phyloP scores from a whole-genome alignment of 2,113 vertebrate species.

The Hyperoodon ampullatus region DNA sequence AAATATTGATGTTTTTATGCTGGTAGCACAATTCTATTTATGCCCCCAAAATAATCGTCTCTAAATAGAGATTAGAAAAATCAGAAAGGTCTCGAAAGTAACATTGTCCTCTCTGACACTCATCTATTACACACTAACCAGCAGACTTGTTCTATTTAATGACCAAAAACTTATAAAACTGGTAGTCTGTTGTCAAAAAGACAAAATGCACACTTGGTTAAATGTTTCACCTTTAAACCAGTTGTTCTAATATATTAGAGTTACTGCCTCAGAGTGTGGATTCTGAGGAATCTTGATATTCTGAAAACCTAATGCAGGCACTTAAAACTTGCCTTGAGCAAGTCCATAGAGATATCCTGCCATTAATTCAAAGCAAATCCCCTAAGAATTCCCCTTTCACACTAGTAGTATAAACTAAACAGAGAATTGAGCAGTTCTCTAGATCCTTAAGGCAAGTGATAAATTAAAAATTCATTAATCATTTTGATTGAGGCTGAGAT shows the following conservation, averaged over 20 bases:
- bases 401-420: slow-evolving; percentile 76
- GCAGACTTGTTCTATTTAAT: background rate
- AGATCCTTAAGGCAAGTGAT: slow-evolving; percentile 84
- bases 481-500: slow-evolving; percentile 84
- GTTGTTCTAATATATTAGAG: background rate
- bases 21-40: slow-evolving; percentile 19
- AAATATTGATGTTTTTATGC: slow-evolving; percentile 22
- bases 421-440: slow-evolving; percentile 80
- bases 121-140: background rate
- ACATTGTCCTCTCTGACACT: background rate
- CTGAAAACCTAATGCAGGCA: background rate
- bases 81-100: slow-evolving; percentile 25
- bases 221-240: slow-evolving; percentile 39
- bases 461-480: slow-evolving; percentile 88
- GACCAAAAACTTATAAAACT: slow-evolving; percentile 15
- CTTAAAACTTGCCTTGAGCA: slow-evolving; percentile 73
- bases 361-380: slow-evolving; percentile 83
- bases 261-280: background rate
- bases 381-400: slow-evolving; percentile 77
- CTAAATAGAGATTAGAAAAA: slow-evolving; percentile 39
- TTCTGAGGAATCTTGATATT: slow-evolving; percentile 48
- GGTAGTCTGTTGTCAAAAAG: slow-evolving; percentile 4
- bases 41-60: background rate
- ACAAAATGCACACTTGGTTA: slow-evolving; percentile 35
- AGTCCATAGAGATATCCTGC: slow-evolving; percentile 65